Evolutionary conservation across 2,888 invertebrate genomes (phyloP), one percentile per base, ranked within the genome.

Genomic region (Hypena proboscidalis): DNA sequence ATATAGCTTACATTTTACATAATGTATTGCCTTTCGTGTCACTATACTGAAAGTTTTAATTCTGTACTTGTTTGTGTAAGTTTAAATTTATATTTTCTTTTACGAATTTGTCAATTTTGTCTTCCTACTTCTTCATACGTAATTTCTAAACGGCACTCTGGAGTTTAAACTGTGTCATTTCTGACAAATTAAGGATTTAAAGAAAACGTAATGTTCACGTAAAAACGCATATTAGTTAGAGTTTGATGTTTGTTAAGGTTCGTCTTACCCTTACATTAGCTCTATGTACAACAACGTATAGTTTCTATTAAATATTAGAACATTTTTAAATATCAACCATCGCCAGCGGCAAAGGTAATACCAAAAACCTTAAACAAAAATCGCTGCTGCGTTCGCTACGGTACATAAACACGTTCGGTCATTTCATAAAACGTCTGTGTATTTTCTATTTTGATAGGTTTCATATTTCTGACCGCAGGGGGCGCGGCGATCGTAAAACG

Each of bases 381-480:
- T 32, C 34, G 32, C 25, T 36, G 13, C 31, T 30, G 54, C 39
- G 51, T 33, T 33, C 35, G 35, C 46, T 43, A 44, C 63, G 61
- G 62, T 65, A 60, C 64, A 70, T 73, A 71, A 74, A 77, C 71
- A 73, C 66, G 55, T 58, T 55, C 63, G 75, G 76, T 74, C 74
- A 80, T 77, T 77, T 67, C 69, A 68, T 74, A 77, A 73, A 74
- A 70, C 70, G 72, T 70, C 69, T 67, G 67, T 66, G 70, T 72
- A 63, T 74, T 72, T 74, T 75, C 70, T 72, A 70, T 76, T 77
- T 74, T 76, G 80, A 81, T 77, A 81, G 77, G 78, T 83, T 80
- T 75, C 77, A 84, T 83, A 82, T 79, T 73, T 80, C 71, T 77
- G 80, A 67, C 79, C 72, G 73, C 77, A 63, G 82, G 77, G 82